Evolutionary conservation across 2,797 vertebrate genomes (phyloP).

Genomic region (Tolypeutes matacus): DNA sequence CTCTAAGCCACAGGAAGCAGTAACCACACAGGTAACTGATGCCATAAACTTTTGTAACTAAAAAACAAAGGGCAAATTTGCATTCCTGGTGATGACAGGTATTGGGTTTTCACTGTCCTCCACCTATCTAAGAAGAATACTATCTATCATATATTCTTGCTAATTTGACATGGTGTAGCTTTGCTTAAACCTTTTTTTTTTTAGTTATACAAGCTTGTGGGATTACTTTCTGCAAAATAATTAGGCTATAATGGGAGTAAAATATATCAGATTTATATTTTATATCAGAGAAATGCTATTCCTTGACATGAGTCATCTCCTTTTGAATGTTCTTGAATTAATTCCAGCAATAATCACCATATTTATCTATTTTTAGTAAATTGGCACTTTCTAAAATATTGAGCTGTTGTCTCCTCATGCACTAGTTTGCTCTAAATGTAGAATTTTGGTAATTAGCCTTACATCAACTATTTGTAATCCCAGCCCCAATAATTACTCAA

Average conservation of each 20-base stretch:
- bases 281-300: slow-evolving; percentile 81
- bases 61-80: background rate
- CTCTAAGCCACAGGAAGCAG: slow-evolving; percentile 28
- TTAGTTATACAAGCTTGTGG: background rate
- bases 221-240: slow-evolving; percentile 66
- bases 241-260: slow-evolving; percentile 59
- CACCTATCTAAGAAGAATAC: background rate
- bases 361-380: slow-evolving; percentile 86
- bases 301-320: slow-evolving; percentile 83
- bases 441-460: slow-evolving; percentile 79
- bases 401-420: slow-evolving; percentile 77
- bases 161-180: slow-evolving; percentile 20
- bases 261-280: slow-evolving; percentile 51
- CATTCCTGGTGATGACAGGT: background rate
- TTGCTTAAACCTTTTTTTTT: slow-evolving; percentile 32
- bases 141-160: background rate
- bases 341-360: slow-evolving; percentile 86
- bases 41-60: background rate
- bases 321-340: slow-evolving; percentile 86
- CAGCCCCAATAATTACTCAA: slow-evolving; percentile 70
- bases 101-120: background rate
- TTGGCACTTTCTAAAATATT: slow-evolving; percentile 79
- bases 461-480: slow-evolving; percentile 74
- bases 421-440: slow-evolving; percentile 82
- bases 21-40: background rate